Evolutionary conservation across 2,113 vertebrate genomes (phyloP).

Genomic region (Myotis lucifugus): DNA sequence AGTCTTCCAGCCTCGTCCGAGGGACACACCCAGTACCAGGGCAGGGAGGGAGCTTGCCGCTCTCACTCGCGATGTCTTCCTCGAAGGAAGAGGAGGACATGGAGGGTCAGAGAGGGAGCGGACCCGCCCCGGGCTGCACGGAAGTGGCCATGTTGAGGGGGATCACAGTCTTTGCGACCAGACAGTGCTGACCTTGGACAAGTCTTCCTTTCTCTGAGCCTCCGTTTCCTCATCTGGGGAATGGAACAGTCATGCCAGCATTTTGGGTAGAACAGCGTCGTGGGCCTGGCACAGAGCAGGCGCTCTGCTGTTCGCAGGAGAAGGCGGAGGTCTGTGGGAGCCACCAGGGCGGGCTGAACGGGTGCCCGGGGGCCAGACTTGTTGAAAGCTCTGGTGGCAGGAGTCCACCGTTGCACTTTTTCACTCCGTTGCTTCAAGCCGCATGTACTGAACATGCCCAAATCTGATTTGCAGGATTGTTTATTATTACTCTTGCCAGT

Average conservation of each 20-base stretch:
- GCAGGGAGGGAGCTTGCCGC: not conserved
- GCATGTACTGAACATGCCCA: not conserved
- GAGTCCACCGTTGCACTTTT: not conserved
- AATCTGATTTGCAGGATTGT: not conserved
- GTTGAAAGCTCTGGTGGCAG: not conserved
- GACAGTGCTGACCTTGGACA: not conserved
- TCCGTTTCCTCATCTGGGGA: conserved; percentile 8
- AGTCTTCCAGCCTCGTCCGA: not conserved
- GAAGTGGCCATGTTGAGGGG: not conserved
- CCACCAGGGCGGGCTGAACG: not conserved
- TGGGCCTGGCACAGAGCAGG: not conserved
- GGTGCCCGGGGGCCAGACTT: not conserved
- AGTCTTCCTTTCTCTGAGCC: not conserved
- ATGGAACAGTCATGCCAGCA: not conserved
- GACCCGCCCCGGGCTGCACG: not conserved
- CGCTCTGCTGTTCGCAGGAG: not conserved
- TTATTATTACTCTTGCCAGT: not conserved
- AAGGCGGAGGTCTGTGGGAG: not conserved
- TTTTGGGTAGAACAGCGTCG: not conserved
- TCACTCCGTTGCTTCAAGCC: not conserved
- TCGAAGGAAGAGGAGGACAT: not conserved
- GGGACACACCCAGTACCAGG: not conserved
- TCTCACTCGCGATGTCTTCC: not conserved
- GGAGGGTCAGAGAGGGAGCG: not conserved
- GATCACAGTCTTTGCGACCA: not conserved